These are phyloP conservation scores for Grammomys surdaster DNA, from an alignment of 2,113 vertebrate genomes.

Conservation along the genomic window DNA sequence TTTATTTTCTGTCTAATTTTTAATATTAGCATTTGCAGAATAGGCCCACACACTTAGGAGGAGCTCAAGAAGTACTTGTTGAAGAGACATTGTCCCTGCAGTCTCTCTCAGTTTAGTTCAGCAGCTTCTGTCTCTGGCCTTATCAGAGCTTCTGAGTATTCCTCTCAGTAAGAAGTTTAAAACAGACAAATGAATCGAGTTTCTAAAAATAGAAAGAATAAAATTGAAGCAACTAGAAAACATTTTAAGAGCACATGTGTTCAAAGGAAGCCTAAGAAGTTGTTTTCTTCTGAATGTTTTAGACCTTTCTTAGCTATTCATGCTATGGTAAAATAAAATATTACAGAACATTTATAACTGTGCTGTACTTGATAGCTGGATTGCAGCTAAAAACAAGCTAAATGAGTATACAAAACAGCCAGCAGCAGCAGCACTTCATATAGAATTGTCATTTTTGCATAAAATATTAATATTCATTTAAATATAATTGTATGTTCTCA, in stretches of 20 bases:
- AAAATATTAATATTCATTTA: not conserved
- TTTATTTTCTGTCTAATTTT: not conserved
- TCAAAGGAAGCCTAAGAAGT: not conserved
- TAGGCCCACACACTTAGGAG: not conserved
- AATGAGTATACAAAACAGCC: not conserved
- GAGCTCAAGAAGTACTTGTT: not conserved
- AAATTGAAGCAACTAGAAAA: not conserved
- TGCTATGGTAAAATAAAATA: not conserved
- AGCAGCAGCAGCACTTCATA: not conserved
- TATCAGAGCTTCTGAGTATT: not conserved
- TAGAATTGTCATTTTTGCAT: not conserved
- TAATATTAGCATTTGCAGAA: not conserved
- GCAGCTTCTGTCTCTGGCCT: not conserved
- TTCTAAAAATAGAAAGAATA: not conserved
- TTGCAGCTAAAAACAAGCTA: not conserved
- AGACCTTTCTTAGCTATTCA: not conserved
- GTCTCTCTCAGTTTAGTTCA: not conserved
- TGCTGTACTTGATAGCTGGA: not conserved
- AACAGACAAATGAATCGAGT: not conserved
- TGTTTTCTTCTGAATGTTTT: not conserved
- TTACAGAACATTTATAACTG: not conserved
- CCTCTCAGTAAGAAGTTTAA: not conserved
- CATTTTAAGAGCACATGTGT: not conserved
- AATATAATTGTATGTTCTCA: not conserved
- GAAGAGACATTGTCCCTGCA: not conserved